phyloP scores from a whole-genome alignment of 2,113 vertebrate genomes.

The Anseranas semipalmata region DNA sequence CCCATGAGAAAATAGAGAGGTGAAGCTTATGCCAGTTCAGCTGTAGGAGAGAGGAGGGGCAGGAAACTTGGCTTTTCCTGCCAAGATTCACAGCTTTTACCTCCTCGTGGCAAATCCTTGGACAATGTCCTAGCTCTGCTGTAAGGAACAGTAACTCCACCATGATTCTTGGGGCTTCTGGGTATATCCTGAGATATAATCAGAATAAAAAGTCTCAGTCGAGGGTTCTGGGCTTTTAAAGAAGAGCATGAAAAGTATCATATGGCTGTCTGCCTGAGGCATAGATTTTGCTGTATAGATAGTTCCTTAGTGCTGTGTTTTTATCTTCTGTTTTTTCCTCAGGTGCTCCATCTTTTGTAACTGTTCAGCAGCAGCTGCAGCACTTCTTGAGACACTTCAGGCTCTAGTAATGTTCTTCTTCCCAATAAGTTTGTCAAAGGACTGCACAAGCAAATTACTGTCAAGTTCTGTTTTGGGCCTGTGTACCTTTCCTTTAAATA shows the following conservation, averaged over 20 bases:
- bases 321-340: neutral
- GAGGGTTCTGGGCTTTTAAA: neutral
- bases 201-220: neutral
- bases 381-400: neutral
- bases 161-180: neutral
- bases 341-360: neutral
- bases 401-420: neutral
- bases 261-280: neutral
- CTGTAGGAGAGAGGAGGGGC: neutral
- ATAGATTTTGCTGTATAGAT: neutral
- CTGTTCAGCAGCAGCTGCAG: neutral
- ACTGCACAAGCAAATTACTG: neutral
- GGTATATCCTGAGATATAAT: neutral
- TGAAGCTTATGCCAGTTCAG: neutral
- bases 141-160: neutral
- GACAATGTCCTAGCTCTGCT: fast-evolving
- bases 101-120: neutral
- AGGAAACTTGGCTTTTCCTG: neutral
- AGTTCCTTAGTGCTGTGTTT: neutral
- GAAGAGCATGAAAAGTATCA: neutral
- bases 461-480: neutral
- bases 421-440: neutral
- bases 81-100: neutral
- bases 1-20: neutral
- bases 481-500: neutral